Percentiles rank a stretch among this genome's conserved stretches.
Evolutionary conservation across 1,140 invertebrate species (phyloP).

Genomic region (Pogonus chalceus): DNA sequence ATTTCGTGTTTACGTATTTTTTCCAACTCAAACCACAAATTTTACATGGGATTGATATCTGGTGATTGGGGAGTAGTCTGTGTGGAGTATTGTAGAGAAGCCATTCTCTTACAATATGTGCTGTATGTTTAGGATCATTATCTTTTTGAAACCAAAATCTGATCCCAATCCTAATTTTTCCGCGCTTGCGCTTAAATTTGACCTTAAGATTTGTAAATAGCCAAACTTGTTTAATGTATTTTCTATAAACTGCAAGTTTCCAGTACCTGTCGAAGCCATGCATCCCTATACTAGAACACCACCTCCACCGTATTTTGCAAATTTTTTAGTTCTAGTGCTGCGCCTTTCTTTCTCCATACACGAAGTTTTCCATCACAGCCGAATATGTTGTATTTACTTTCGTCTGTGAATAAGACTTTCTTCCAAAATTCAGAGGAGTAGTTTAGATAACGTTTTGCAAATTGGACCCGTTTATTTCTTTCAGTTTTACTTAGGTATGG

Average conservation of each 20-base stretch:
- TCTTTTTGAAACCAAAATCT: neutral
- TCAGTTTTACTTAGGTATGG: conserved; percentile 15
- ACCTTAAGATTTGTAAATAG: neutral
- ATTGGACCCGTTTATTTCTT: conserved; percentile 17
- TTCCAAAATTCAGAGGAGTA: conserved; percentile 15
- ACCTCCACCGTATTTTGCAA: conserved; percentile 9
- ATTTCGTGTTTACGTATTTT: neutral
- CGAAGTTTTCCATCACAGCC: conserved; percentile 14
- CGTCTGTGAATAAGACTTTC: conserved; percentile 17
- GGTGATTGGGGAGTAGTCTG: neutral
- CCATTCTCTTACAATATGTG: neutral
- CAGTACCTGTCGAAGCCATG: neutral
- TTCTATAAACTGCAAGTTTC: neutral
- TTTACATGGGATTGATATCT: neutral
- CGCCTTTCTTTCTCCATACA: conserved; percentile 17
- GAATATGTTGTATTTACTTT: conserved; percentile 22
- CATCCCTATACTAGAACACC: neutral
- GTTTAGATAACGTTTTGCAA: conserved; percentile 18
- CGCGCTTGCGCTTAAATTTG: neutral
- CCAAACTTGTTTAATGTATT: neutral
- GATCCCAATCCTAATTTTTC: conserved; percentile 4
- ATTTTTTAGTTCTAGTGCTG: conserved; percentile 18
- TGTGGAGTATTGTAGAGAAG: neutral
- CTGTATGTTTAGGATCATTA: neutral
- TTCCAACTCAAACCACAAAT: neutral